These are phyloP conservation scores for Xestia xanthographa DNA, from an alignment of 2,888 invertebrate species.

Conservation along the genomic window DNA sequence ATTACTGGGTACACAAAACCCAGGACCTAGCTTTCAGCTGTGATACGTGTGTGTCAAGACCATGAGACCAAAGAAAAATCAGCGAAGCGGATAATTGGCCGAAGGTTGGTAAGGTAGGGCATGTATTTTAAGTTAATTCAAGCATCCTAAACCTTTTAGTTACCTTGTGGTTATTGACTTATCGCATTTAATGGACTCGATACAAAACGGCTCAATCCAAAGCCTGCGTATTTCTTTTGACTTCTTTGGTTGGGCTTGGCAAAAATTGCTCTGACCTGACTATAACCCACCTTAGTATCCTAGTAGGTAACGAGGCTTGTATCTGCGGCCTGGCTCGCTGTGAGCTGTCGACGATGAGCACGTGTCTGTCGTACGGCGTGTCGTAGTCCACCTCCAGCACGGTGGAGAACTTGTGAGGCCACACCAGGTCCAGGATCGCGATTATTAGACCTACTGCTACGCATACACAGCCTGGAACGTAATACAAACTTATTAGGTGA, in stretches of 20 bases:
- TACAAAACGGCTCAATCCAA: neutral
- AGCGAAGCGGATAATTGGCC: neutral
- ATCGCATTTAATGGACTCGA: neutral
- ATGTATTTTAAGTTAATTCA: neutral
- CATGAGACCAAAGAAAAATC: neutral
- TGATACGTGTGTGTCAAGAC: neutral
- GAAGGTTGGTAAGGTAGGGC: neutral
- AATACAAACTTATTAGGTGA: neutral
- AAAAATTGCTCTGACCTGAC: no score
- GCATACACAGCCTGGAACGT: conserved; percentile 93
- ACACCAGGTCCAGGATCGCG: conserved; percentile 94
- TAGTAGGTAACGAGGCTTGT: conserved; percentile 87
- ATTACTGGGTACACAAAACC: neutral
- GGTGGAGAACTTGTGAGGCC: conserved; percentile 97
- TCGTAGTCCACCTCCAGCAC: conserved; percentile 98
- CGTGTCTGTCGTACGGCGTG: conserved; percentile 97
- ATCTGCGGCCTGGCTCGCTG: conserved; percentile 85
- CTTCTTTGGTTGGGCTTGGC: neutral
- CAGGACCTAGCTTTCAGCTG: neutral
- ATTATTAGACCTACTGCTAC: conserved; percentile 95
- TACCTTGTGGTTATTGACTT: neutral
- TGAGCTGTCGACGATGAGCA: conserved; percentile 96
- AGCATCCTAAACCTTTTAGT: neutral
- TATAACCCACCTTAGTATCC: conserved; percentile 92
- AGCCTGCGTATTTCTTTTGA: neutral